These are phyloP conservation scores for Romanogobio albipinnatus DNA, from an alignment of 2,113 vertebrate genomes.

Conservation along the genomic window DNA sequence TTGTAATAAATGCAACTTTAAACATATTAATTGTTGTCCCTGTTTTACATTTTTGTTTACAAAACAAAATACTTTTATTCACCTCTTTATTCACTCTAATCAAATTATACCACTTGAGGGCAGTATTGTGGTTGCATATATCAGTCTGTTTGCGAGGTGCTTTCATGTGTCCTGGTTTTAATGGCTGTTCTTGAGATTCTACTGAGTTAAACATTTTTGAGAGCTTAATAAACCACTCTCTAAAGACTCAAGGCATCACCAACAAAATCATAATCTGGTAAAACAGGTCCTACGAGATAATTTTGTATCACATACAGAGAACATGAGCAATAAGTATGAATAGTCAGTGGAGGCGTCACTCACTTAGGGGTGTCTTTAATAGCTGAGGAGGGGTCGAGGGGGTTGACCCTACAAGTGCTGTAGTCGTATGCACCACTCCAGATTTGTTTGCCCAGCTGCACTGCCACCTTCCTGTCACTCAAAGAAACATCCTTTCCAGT, in stretches of 20 bases:
- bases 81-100: neutral
- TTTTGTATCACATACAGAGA: neutral
- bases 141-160: neutral
- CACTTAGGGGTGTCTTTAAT: slow-evolving; percentile 69
- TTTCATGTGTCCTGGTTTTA: neutral
- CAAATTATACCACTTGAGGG: slow-evolving; percentile 20
- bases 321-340: slow-evolving; percentile 30
- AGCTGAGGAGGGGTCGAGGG: slow-evolving; percentile 72
- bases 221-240: neutral
- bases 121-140: slow-evolving; percentile 14
- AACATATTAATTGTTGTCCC: no score
- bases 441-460: slow-evolving; percentile 80
- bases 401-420: slow-evolving; percentile 77
- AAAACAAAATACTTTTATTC: neutral
- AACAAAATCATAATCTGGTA: neutral
- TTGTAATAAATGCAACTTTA: no score
- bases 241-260: neutral
- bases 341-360: slow-evolving; percentile 65
- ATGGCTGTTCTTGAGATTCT: neutral
- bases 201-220: neutral
- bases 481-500: slow-evolving; percentile 80
- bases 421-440: slow-evolving; percentile 77
- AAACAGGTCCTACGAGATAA: no score
- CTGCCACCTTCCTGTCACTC: slow-evolving; percentile 77
- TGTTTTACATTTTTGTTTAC: no score